Base-by-base conservation (phyloP, 2,113 vertebrate species). In the Myocastor coypus region DNA sequence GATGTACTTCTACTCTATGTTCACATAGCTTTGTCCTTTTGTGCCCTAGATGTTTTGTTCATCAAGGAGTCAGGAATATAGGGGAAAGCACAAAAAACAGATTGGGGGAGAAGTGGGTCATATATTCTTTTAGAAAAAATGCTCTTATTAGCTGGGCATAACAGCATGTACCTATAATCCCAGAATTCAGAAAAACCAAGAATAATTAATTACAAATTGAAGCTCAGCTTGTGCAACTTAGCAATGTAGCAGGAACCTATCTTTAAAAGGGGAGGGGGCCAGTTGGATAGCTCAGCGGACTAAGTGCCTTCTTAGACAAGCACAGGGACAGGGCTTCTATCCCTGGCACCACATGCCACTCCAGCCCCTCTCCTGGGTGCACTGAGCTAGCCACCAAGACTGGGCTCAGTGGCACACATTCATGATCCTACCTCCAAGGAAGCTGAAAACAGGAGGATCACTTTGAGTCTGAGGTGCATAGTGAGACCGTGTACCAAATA, bases 51-150 rank as follows among this genome's bases (percentile, higher is more conserved):
- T 4, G 55, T 19, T 22, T 69, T 50, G 0, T 30, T 83, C 77
- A 57, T 78, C n/a, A 85, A 87, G 26, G 26, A 26, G 1, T 59
- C 37, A 10, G 13, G 34, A 34, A 46, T 19, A 37, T 19, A 22
- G 3, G 32, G 0, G 8, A 80, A 22, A 1, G 46, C 28, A 83
- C 57, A 83, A 85, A 81, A 87, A 73, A 89, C 55, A 61, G 71
- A 64, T 30, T 37, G 32, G n/a, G 82, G 32, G 30, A 5, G 6
- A 75, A 42, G 87, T 32, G 0, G 24, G 22, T 87, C 84, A 28
- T 37, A 34, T 40, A 68, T 61, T 82, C 77, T 89, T 83, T 26
- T n/a, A 93, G 37, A 37, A 66, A 57, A 93, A 96, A 71, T 11
- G 1, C 28, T 37, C 46, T 52, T 85, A 63, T 32, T 42, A 64